Conservation (phyloP, 2,113 vertebrate genomes). For the Lonchura striata region DNA sequence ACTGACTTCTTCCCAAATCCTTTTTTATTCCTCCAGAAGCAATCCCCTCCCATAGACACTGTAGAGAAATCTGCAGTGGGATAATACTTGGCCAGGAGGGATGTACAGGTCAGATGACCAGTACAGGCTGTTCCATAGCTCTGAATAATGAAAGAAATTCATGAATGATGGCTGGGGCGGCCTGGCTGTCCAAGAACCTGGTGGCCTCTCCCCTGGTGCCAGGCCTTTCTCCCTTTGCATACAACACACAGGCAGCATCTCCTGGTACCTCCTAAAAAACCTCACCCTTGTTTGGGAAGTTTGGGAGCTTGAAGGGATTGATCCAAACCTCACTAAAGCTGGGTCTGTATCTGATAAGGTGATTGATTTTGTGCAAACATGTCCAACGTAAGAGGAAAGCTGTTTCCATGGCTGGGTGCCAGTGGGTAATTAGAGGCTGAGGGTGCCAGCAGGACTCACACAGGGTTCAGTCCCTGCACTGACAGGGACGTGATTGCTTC, state of each 20-base stretch:
- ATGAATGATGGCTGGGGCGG: neutral
- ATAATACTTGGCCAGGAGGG: neutral
- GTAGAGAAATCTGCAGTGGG: neutral
- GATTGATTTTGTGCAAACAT: constrained; percentile 19
- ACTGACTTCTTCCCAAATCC: neutral
- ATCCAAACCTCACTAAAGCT: neutral
- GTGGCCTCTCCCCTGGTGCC: neutral
- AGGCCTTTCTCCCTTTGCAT: neutral
- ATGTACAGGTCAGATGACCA: neutral
- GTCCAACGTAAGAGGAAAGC: neutral
- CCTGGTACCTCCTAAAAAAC: neutral
- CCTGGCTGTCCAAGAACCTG: neutral
- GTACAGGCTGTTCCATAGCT: neutral
- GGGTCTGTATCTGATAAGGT: neutral
- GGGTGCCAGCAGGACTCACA: neutral
- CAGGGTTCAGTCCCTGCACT: neutral
- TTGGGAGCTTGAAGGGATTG: neutral
- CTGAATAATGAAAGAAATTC: neutral
- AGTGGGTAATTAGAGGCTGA: neutral
- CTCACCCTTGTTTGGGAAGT: neutral
- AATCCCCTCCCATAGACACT: neutral
- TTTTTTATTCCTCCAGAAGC: neutral
- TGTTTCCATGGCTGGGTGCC: neutral
- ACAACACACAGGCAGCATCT: neutral
- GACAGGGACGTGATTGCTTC: neutral